Evolutionary conservation across 2,113 vertebrate species (phyloP), one percentile per base, ranked within the genome.

Genomic region (Prochilodus magdalenae): DNA sequence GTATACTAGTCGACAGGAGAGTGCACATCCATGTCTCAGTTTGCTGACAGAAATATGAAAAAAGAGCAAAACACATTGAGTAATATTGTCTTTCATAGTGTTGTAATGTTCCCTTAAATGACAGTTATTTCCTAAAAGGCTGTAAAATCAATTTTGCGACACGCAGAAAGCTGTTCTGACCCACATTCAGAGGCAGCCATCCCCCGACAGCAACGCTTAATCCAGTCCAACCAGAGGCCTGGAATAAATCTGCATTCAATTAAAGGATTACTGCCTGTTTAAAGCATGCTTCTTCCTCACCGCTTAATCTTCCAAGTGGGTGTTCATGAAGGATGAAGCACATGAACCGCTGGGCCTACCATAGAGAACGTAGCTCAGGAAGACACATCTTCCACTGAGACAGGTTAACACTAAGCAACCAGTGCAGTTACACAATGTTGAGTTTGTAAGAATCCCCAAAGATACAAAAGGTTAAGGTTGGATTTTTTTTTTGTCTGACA

Each of bases 181-280:
- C 33, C 33, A 36, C 33, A 36, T 36, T 36, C 33, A 36, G 33
- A 36, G 33, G 33, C 6, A 6, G 33, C 33, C 33, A 36, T 36
- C 33, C 33, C 33, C 33, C 6, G 33, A 36, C 33, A 36, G 3
- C 33, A 36, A 6, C 33, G 33, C 33, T 36, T 36, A 36, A 36
- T 36, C 6, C 33, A 36, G 33, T 36, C 33, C 33, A 36, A 36
- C 33, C 33, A 74, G 75, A 11, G 85, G 87, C 85, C 90, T 91
- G 75, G 91, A 93, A 93, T 94, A 93, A 94, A 94, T 94, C 93
- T 94, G 80, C 91, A 94, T 94, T 92, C 92, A 92, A 93, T 94
- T 94, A 94, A 89, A 77, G 89, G 93, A 93, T 94, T 93, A 93
- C 84, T 81, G 83, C 82, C 89, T 93, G 91, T 93, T 94, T 93